These are phyloP conservation scores for Gymnorhina tibicen DNA, from an alignment of 2,113 vertebrate genomes.

Conservation along the genomic window DNA sequence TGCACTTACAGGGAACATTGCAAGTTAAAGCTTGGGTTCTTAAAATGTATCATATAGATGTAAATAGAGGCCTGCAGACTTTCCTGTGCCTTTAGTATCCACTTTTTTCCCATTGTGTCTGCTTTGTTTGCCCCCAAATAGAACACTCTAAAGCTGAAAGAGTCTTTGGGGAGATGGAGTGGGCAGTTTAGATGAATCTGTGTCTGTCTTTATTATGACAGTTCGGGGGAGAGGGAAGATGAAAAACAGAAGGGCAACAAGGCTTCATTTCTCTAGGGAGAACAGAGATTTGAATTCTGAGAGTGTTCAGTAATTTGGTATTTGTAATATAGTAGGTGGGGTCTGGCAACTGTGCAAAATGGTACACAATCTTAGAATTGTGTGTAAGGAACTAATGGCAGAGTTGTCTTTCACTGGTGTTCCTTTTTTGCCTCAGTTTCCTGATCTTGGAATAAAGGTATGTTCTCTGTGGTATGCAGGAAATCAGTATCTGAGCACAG, in stretches of 20 bases:
- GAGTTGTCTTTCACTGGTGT: neutral
- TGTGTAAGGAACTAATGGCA: neutral
- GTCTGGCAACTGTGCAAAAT: neutral
- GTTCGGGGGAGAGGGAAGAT: neutral
- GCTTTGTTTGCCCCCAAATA: neutral
- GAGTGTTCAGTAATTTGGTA: neutral
- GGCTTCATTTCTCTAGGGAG: neutral
- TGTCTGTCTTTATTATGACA: neutral
- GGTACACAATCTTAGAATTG: neutral
- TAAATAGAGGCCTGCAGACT: neutral
- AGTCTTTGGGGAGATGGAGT: neutral
- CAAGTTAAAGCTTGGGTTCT: neutral
- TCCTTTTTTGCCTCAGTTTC: neutral
- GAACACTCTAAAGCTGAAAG: neutral
- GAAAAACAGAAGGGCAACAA: neutral
- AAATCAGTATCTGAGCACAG: neutral
- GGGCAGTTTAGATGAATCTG: neutral
- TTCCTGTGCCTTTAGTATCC: neutral
- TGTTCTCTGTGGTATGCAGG: neutral
- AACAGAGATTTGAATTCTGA: neutral
- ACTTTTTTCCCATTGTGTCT: neutral
- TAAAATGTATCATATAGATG: neutral
- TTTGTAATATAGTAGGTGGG: neutral
- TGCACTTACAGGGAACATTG: rapidly evolving
- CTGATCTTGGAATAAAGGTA: neutral